phyloP scores from a whole-genome alignment of 2,888 invertebrate species.

The Cryptus viduatorius region DNA sequence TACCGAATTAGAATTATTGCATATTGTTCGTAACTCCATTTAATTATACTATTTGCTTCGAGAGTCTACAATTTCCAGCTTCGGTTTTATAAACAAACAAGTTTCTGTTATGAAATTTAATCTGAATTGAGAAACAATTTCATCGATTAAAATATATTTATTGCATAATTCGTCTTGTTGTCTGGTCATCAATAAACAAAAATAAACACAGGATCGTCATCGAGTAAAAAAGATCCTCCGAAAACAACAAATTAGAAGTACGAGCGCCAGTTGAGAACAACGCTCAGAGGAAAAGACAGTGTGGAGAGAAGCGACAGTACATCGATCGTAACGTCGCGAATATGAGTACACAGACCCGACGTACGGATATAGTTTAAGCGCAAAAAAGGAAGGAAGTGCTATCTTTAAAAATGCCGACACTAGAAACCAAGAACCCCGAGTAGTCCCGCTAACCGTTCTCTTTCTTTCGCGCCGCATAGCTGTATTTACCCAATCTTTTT shows the following conservation, averaged over 20 bases:
- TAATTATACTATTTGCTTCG: background rate
- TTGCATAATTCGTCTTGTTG: too few relatives aligned
- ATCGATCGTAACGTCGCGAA: background rate
- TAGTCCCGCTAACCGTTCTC: slow-evolving; percentile 1
- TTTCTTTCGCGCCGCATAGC: slow-evolving; percentile 2
- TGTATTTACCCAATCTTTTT: slow-evolving; percentile 65
- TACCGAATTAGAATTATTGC: slow-evolving; percentile 7
- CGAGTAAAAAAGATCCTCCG: too few relatives aligned
- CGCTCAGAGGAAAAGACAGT: background rate
- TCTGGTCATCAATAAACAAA: too few relatives aligned
- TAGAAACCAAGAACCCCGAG: slow-evolving; percentile 20
- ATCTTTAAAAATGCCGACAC: slow-evolving; percentile 77
- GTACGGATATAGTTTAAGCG: slow-evolving; percentile 74
- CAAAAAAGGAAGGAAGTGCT: slow-evolving; percentile 81
- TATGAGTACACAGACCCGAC: slow-evolving; percentile 51
- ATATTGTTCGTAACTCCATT: background rate
- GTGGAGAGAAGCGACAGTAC: background rate
- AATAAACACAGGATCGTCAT: too few relatives aligned
- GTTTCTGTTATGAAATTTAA: background rate
- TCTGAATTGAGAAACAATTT: too few relatives aligned
- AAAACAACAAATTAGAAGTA: background rate
- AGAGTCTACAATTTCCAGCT: background rate
- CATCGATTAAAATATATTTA: too few relatives aligned
- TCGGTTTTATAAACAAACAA: background rate
- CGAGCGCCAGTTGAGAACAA: background rate